Percentiles rank a stretch among this genome's conserved stretches.
Evolutionary conservation across 2,888 invertebrate genomes (phyloP).

Genomic region (Micropterix aruncella): DNA sequence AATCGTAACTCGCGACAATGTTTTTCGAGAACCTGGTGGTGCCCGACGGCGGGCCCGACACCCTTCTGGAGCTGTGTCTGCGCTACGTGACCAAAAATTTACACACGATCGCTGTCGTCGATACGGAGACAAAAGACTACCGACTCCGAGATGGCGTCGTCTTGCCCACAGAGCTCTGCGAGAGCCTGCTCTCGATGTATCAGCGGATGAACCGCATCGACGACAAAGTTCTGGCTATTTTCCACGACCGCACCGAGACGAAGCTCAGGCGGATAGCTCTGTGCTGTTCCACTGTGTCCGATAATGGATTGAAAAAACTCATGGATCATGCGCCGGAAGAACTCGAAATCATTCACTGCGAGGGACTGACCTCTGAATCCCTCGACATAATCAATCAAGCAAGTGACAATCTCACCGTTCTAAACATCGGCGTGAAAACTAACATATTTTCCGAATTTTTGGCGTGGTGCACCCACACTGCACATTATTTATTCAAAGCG

Average conservation of each 20-base stretch:
- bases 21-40: not conserved
- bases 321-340: slow-evolving; percentile 59
- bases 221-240: slow-evolving; percentile 56
- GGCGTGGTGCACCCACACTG: slow-evolving; percentile 30
- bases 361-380: slow-evolving; percentile 45
- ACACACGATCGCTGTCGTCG: slow-evolving; percentile 40
- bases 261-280: slow-evolving; percentile 55
- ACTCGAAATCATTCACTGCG: slow-evolving; percentile 63
- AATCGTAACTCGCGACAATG: not conserved
- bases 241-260: slow-evolving; percentile 51
- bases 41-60: slow-evolving; percentile 32
- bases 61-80: slow-evolving; percentile 48
- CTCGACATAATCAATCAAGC: slow-evolving; percentile 54
- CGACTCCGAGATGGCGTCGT: slow-evolving; percentile 44
- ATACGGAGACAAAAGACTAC: slow-evolving; percentile 27
- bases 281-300: slow-evolving; percentile 56
- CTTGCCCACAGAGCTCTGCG: slow-evolving; percentile 59
- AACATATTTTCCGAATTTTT: slow-evolving; percentile 45
- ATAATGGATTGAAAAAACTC: slow-evolving; percentile 53
- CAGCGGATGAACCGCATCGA: slow-evolving; percentile 41
- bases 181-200: slow-evolving; percentile 45
- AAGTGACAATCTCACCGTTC: slow-evolving; percentile 51
- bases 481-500: slow-evolving; percentile 32
- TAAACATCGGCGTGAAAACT: slow-evolving; percentile 57
- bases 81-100: slow-evolving; percentile 47